Evolutionary conservation across 2,888 invertebrate genomes (phyloP).

Genomic region (Rhingia campestris): DNA sequence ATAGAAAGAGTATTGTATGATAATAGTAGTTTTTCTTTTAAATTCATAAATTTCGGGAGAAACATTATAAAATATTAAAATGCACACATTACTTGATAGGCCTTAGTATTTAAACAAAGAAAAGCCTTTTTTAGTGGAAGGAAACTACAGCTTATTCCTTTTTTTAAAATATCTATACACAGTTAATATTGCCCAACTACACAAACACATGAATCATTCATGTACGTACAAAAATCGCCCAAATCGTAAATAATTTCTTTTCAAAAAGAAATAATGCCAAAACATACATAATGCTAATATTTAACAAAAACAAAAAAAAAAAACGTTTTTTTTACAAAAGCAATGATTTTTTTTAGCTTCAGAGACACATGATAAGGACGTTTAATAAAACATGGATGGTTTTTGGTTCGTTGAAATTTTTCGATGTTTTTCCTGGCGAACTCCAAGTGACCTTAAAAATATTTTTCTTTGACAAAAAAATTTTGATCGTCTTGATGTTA

Average conservation of each 20-base stretch:
- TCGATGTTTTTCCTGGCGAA: not conserved
- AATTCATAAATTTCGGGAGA: not conserved
- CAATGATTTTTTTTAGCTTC: not conserved
- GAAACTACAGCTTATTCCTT: too few species aligned
- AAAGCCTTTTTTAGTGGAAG: too few species aligned
- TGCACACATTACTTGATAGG: not conserved
- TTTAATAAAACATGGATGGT: too few species aligned
- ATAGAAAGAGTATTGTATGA: too few species aligned
- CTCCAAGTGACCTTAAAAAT: slow-evolving; percentile 4
- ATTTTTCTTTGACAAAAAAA: not conserved
- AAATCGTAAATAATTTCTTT: too few species aligned
- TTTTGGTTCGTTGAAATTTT: not conserved
- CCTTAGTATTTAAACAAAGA: not conserved
- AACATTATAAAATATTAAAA: not conserved
- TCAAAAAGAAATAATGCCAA: not conserved
- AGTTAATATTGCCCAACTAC: not conserved
- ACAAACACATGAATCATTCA: not conserved
- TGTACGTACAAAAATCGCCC: not conserved
- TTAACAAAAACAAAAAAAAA: not conserved
- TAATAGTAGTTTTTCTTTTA: not conserved
- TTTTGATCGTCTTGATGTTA: slow-evolving; percentile 2
- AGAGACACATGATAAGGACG: not conserved
- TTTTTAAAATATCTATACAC: too few species aligned
- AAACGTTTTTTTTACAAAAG: not conserved
- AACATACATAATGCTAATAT: not conserved